Evolutionary conservation across 1,140 invertebrate species (phyloP).

Genomic region (Ceratina calcarata): DNA sequence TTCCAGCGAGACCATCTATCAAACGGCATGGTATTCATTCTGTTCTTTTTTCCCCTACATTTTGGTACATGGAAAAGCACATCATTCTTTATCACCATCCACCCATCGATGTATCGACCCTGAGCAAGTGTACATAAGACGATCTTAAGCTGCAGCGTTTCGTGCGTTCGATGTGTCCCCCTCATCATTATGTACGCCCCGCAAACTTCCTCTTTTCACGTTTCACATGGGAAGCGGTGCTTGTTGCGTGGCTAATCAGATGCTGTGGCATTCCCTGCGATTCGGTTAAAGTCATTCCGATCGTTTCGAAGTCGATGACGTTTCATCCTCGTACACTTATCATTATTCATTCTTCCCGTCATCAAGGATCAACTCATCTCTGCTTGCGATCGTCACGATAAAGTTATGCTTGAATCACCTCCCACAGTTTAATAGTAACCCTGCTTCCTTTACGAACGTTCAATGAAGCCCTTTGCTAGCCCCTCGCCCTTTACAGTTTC

Average conservation of each 20-base stretch:
- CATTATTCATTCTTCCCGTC: not conserved
- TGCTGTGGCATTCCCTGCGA: no score
- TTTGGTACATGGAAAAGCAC: conserved; percentile 49
- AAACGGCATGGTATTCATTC: conserved; percentile 33
- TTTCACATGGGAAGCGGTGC: conserved; percentile 22
- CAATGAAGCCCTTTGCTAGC: not conserved
- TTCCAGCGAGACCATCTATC: conserved; percentile 30
- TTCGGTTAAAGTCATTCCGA: not conserved
- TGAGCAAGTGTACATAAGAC: conserved; percentile 42
- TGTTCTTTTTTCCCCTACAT: not conserved
- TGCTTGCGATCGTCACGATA: not conserved
- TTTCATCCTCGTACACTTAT: not conserved
- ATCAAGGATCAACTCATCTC: not conserved
- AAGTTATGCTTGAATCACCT: not conserved
- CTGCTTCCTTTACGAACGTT: not conserved
- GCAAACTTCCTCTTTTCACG: conserved; percentile 3
- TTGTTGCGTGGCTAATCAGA: conserved; percentile 31
- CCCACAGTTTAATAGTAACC: not conserved
- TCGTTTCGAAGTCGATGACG: not conserved
- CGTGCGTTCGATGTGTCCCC: conserved; percentile 18
- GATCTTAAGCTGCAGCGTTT: conserved; percentile 19
- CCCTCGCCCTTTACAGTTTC: not conserved
- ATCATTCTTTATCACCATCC: conserved; percentile 53
- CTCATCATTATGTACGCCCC: not conserved
- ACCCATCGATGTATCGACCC: conserved; percentile 30